These are phyloP conservation scores for Sitobion miscanthi DNA, from an alignment of 1,140 invertebrate genomes.

Conservation along the genomic window DNA sequence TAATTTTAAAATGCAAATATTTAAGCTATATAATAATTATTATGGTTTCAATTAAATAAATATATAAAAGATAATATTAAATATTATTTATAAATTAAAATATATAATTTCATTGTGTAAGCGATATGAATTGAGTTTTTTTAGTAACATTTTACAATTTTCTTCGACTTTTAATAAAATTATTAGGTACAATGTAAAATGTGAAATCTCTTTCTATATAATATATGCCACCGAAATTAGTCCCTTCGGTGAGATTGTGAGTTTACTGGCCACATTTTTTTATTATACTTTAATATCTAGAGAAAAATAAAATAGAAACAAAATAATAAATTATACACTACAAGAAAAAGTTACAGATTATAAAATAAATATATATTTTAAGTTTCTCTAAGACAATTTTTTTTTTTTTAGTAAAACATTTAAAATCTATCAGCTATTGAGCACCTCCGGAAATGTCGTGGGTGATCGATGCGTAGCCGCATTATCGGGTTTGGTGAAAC, in stretches of 20 bases:
- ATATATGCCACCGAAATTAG: neutral
- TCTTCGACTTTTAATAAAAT: too few relatives aligned
- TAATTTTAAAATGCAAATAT: neutral
- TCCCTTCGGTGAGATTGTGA: neutral
- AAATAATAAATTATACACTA: neutral
- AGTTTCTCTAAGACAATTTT: neutral
- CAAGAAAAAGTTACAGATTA: neutral
- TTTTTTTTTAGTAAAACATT: neutral
- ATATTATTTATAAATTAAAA: neutral
- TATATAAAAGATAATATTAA: neutral
- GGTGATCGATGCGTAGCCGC: neutral
- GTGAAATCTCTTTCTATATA: neutral
- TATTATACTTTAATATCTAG: neutral
- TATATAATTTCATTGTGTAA: neutral
- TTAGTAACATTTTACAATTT: too few relatives aligned
- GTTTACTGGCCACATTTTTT: neutral
- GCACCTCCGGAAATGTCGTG: neutral
- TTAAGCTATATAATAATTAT: neutral
- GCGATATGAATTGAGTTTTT: too few relatives aligned
- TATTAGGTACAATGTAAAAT: neutral
- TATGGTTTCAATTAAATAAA: neutral
- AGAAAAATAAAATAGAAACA: neutral
- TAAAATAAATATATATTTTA: neutral
- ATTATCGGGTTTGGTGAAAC: neutral
- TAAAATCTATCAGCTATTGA: neutral